A percentile compares a stretch with the other conserved stretches of the same genome.
These are phyloP conservation scores for Pyrgus malvae DNA, from an alignment of 2,888 invertebrate genomes.

Conservation along the genomic window DNA sequence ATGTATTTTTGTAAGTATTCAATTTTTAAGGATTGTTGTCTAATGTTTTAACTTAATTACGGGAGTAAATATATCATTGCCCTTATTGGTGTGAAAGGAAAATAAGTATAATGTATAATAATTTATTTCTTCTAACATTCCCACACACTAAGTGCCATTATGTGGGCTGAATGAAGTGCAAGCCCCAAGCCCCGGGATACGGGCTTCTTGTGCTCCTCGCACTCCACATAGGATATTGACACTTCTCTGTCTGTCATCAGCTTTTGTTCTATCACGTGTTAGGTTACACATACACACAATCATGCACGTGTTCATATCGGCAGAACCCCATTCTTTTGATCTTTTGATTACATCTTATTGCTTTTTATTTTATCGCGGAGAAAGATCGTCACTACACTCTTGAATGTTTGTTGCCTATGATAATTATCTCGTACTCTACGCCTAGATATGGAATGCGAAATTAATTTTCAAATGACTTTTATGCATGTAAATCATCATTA, in stretches of 20 bases:
- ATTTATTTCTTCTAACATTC: conserved; percentile 41
- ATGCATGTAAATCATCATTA: conserved; percentile 10
- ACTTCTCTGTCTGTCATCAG: conserved; percentile 66
- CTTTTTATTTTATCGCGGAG: conserved; percentile 22
- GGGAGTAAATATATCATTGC: conserved; percentile 14
- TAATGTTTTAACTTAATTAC: too few relatives aligned
- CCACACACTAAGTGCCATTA: conserved; percentile 64
- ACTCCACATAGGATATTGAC: conserved; percentile 72
- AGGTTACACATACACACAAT: conserved; percentile 57
- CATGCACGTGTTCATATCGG: conserved; percentile 56
- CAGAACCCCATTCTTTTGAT: conserved; percentile 23
- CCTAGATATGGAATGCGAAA: conserved; percentile 5
- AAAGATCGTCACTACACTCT: conserved; percentile 25
- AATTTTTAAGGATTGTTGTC: too few relatives aligned
- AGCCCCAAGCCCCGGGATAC: conserved; percentile 55
- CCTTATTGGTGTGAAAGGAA: conserved; percentile 15
- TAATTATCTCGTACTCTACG: conserved; percentile 17
- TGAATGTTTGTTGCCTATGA: conserved; percentile 23
- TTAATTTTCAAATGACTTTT: conserved; percentile 8
- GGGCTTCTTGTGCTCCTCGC: conserved; percentile 71
- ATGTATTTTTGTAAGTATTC: too few relatives aligned
- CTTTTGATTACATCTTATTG: conserved; percentile 29
- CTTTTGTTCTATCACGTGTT: conserved; percentile 72
- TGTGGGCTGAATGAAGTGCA: conserved; percentile 62
- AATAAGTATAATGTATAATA: conserved; percentile 25